Percentiles rank a stretch among this genome's conserved stretches.
phyloP scores from a whole-genome alignment of 2,888 invertebrate species.

The Meteorus colon region DNA sequence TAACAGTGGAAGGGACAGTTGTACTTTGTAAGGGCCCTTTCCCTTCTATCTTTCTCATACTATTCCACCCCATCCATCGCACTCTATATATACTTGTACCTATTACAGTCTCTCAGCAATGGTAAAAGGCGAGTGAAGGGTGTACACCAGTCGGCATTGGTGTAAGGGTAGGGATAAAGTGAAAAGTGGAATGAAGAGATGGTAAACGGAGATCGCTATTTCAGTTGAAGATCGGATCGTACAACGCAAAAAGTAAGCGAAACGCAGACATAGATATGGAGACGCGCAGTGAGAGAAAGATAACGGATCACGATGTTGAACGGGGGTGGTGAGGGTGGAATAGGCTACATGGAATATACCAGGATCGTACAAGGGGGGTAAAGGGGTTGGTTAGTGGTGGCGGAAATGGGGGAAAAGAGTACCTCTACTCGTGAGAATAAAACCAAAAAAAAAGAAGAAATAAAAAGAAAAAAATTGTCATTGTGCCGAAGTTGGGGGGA shows the following conservation, averaged over 20 bases:
- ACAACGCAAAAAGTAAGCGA: constrained; percentile 30
- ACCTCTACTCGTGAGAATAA: constrained; percentile 57
- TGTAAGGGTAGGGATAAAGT: constrained; percentile 32
- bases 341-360: neutral
- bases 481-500: constrained; percentile 68
- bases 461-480: constrained; percentile 73
- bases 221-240: constrained; percentile 26
- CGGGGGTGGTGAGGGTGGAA: constrained; percentile 18
- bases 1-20: constrained; percentile 40
- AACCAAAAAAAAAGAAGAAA: constrained; percentile 51
- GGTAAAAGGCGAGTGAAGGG: constrained; percentile 17
- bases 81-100: constrained; percentile 32
- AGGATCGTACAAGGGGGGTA: neutral
- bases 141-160: constrained; percentile 33
- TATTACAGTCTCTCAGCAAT: constrained; percentile 33
- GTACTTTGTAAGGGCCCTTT: constrained; percentile 37
- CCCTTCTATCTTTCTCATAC: neutral
- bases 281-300: constrained; percentile 24
- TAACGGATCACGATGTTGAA: constrained; percentile 13
- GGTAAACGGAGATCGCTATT: constrained; percentile 32
- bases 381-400: constrained; percentile 52
- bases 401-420: constrained; percentile 64
- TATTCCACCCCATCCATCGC: neutral
- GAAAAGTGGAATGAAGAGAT: constrained; percentile 36
- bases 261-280: constrained; percentile 11